Percentiles rank a stretch among this genome's conserved stretches.
phyloP scores from a whole-genome alignment of 2,113 vertebrate genomes.

The Mesoclemmys tuberculata region DNA sequence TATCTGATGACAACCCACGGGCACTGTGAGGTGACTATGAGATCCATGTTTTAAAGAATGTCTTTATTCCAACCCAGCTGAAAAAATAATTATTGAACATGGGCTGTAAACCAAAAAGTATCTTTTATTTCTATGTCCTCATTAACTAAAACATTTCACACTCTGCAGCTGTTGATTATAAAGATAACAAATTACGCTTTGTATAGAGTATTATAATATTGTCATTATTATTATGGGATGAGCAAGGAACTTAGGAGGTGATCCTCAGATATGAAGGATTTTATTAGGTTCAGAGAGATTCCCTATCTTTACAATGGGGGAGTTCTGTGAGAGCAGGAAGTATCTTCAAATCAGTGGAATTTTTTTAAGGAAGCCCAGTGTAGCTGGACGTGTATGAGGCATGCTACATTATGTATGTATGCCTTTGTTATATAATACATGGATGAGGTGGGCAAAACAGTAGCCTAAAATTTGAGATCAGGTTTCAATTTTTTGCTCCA shows the following conservation, averaged over 20 bases:
- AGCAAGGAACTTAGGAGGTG: conserved; percentile 25
- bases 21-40: conserved; percentile 44
- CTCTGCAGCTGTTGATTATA: conserved; percentile 40
- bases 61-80: conserved; percentile 64
- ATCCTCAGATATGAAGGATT: conserved; percentile 60
- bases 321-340: conserved; percentile 67
- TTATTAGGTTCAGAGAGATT: conserved; percentile 32
- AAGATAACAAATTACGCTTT: conserved; percentile 2
- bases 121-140: conserved; percentile 49
- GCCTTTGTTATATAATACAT: background rate
- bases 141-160: conserved; percentile 51
- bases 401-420: background rate
- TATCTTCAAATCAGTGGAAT: background rate
- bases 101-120: conserved; percentile 51
- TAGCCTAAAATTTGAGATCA: background rate
- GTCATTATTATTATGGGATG: conserved; percentile 3
- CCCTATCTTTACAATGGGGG: conserved; percentile 22
- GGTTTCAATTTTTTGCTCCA: background rate
- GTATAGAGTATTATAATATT: background rate
- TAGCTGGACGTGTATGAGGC: background rate
- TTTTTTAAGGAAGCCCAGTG: background rate
- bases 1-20: conserved; percentile 17
- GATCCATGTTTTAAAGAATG: conserved; percentile 62
- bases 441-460: background rate
- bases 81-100: conserved; percentile 64